Evolutionary conservation across 2,888 invertebrate species (phyloP), one percentile per base, ranked within the genome.

Genomic region (Tetrapedia diversipes): DNA sequence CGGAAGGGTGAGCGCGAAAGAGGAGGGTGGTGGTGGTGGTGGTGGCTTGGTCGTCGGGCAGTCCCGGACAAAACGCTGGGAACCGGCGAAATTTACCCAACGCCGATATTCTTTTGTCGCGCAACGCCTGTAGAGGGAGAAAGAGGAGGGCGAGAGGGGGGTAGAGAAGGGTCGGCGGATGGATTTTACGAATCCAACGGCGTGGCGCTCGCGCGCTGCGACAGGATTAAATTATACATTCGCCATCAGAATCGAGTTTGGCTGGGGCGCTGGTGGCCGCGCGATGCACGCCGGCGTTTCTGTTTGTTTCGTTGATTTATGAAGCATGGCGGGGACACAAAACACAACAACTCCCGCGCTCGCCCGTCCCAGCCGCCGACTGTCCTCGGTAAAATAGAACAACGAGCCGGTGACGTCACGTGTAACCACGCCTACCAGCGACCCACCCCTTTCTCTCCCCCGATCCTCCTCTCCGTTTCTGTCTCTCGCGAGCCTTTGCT

Each of bases 271-370:
- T 76, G 74, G 69, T 76, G n/a, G n/a, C n/a, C n/a, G n/a, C 82
- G 85, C 87, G 85, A 86, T 84, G 84, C 88, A 83, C 82, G 86
- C 83, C 86, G 86, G 85, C 86, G 85, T 88, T 86, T 87, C 87
- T 90, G 90, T 90, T 90, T 90, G 90, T 89, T 90, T 90, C 89
- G 89, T 87, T 90, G 90, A 90, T 90, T 90, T 90, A 90, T 90
- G 90, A 90, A 90, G 88, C 90, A 87, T 90, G 89, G 87, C 88
- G 84, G 86, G 86, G 89, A 90, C 90, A 88, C 88, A 89, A 89
- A 89, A 90, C 88, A 90, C 89, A 87, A 86, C 87, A 86, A 86
- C 68, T 75, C 74, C 65, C 65, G 65, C 77, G 70, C 75, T 73
- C 79, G 71, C 67, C 70, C 81, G 69, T 69, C 77, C 74, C 76